phyloP scores from a whole-genome alignment of 2,797 vertebrate genomes.

The Leptatherina wallacei region DNA sequence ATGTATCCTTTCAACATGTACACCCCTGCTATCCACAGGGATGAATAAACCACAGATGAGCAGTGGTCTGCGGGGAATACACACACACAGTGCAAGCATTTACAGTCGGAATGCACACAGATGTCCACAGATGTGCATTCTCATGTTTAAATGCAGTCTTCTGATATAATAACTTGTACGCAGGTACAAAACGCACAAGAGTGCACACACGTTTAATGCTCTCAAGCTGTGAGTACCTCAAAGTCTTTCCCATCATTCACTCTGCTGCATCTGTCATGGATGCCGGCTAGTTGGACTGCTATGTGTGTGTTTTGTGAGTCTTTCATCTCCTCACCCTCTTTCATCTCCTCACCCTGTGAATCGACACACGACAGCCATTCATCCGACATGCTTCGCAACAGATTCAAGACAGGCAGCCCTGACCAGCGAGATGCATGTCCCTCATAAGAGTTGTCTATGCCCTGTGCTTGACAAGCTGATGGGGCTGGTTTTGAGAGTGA shows the following conservation, averaged over 20 bases:
- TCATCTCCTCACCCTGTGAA: constrained; percentile 35
- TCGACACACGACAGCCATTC: constrained; percentile 34
- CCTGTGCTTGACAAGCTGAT: constrained; percentile 51
- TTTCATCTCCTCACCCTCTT: constrained; percentile 35
- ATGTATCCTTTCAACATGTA: constrained; percentile 73
- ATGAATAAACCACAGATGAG: constrained; percentile 77
- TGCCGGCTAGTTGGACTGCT: constrained; percentile 24
- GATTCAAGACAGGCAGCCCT: constrained; percentile 45
- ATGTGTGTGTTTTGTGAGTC: constrained; percentile 1
- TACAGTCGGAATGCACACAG: constrained; percentile 26
- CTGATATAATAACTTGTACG: constrained; percentile 6
- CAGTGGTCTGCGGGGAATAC: constrained; percentile 60
- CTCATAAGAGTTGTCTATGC: constrained; percentile 29
- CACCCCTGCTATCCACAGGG: constrained; percentile 68
- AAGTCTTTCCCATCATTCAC: constrained; percentile 52
- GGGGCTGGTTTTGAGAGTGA: constrained; percentile 37
- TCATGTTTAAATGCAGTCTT: constrained; percentile 17
- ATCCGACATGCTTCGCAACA: constrained; percentile 51
- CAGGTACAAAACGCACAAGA: constrained; percentile 2
- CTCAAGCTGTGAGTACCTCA: constrained; percentile 26
- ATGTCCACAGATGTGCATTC: constrained; percentile 7
- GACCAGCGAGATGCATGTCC: constrained; percentile 39
- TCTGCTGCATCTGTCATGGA: constrained; percentile 55
- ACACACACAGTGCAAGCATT: constrained; percentile 23
- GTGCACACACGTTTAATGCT: constrained; percentile 6